Evolutionary conservation across 1,140 invertebrate species (phyloP).

Genomic region (Steinernema khuongi): DNA sequence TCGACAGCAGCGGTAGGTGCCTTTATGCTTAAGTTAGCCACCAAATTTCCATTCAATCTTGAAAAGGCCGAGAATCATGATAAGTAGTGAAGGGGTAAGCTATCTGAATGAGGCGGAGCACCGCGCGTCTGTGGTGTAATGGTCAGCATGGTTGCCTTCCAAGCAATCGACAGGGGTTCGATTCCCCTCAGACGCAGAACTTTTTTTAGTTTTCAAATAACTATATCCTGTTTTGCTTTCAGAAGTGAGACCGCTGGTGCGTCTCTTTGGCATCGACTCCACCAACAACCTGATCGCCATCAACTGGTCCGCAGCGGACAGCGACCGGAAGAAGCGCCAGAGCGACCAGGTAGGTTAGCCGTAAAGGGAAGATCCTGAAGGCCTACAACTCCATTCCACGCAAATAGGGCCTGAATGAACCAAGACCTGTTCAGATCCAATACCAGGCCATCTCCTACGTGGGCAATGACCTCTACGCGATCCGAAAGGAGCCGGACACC

Average conservation of each 20-base stretch:
- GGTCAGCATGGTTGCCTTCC: too few species aligned
- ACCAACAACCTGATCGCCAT: slow-evolving; percentile 47
- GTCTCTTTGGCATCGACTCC: slow-evolving; percentile 57
- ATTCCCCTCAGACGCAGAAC: too few species aligned
- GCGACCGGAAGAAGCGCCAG: slow-evolving; percentile 32
- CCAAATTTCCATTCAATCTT: too few species aligned
- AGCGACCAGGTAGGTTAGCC: slow-evolving; percentile 12
- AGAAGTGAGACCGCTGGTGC: slow-evolving; percentile 54
- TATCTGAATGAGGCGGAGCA: too few species aligned
- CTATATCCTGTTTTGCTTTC: slow-evolving; percentile 24
- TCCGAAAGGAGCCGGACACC: slow-evolving; percentile 49
- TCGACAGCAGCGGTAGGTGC: slow-evolving; percentile 52
- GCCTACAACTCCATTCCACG: neutral
- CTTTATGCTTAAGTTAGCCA: too few species aligned
- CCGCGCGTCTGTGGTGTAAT: too few species aligned
- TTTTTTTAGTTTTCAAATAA: slow-evolving; percentile 16
- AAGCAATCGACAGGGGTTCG: too few species aligned
- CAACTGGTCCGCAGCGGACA: slow-evolving; percentile 44
- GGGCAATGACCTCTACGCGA: slow-evolving; percentile 54
- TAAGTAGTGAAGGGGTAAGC: neutral
- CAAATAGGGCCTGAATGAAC: slow-evolving; percentile 13
- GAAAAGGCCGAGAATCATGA: too few species aligned
- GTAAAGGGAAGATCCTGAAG: neutral
- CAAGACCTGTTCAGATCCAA: slow-evolving; percentile 37
- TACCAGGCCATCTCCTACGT: slow-evolving; percentile 55